phyloP scores from a whole-genome alignment of 92 coral and sea anemone species.

The Desmophyllum pertusum region DNA sequence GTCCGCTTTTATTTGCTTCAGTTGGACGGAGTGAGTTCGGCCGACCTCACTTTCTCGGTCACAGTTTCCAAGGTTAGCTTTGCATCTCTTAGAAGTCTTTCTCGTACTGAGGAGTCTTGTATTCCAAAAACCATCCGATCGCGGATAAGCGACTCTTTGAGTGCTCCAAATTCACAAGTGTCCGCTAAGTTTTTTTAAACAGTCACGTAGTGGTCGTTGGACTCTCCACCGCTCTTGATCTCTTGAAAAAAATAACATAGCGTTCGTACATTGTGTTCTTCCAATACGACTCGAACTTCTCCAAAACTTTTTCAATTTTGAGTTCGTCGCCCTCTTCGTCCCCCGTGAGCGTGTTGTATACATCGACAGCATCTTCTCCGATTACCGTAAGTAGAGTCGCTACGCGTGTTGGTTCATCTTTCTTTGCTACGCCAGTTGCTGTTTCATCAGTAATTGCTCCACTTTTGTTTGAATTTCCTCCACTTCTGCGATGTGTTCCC shows the following conservation, averaged over 20 bases:
- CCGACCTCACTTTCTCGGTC: conserved; percentile 37
- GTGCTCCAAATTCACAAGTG: conserved; percentile 50
- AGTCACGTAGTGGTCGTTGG: conserved; percentile 54
- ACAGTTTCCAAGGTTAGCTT: conserved; percentile 40
- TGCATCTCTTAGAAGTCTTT: conserved; percentile 54
- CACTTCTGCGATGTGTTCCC: conserved; percentile 44
- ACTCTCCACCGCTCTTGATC: conserved; percentile 47
- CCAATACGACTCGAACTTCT: conserved; percentile 51
- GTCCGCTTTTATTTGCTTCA: conserved; percentile 53
- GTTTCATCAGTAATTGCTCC: conserved; percentile 45
- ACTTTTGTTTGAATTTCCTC: conserved; percentile 45
- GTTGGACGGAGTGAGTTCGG: conserved; percentile 50
- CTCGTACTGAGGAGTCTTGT: conserved; percentile 47
- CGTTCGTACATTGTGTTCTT: conserved; percentile 53
- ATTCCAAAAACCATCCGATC: no score
- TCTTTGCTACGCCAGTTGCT: conserved; percentile 49
- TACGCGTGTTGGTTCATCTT: conserved; percentile 36
- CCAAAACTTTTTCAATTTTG: conserved; percentile 47
- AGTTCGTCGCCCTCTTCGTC: no score
- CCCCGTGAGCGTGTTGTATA: no score
- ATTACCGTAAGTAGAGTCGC: conserved; percentile 49
- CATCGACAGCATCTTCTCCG: conserved; percentile 52
- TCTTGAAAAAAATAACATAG: no score
- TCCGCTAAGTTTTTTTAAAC: conserved; percentile 41
- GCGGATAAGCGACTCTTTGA: conserved; percentile 59